Conservation (phyloP, 2,888 invertebrate genomes). For the Conus canariensis region DNA sequence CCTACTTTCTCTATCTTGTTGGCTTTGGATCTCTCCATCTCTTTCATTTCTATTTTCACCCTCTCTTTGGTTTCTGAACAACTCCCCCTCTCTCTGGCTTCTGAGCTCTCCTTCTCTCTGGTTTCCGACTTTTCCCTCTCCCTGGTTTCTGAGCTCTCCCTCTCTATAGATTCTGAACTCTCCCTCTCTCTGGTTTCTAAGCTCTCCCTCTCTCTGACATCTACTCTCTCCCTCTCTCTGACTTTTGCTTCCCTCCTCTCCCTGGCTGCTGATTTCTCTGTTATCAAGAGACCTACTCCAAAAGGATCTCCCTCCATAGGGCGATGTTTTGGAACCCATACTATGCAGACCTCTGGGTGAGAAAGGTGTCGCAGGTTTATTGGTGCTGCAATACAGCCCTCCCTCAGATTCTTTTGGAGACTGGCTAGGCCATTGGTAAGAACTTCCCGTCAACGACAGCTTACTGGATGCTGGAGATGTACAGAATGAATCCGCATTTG, state of each 20-base stretch:
- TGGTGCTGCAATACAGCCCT: not conserved
- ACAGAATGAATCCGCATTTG: not conserved
- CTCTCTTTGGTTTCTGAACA: not conserved
- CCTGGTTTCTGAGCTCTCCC: not conserved
- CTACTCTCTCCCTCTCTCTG: not conserved
- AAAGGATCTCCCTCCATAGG: not conserved
- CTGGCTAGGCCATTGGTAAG: not conserved
- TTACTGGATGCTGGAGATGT: not conserved
- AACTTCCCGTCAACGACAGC: not conserved
- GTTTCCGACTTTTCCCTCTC: not conserved
- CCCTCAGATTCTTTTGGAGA: not conserved
- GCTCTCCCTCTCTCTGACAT: too few relatives aligned
- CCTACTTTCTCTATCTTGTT: not conserved
- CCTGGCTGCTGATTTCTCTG: not conserved
- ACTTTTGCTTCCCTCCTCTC: not conserved
- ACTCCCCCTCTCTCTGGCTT: not conserved
- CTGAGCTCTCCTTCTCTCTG: too few relatives aligned
- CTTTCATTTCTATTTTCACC: not conserved
- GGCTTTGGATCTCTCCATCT: not conserved
- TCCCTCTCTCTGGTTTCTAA: not conserved
- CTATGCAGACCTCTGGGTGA: not conserved
- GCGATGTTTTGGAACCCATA: not conserved
- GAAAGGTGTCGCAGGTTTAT: not conserved
- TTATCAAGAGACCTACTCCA: not conserved
- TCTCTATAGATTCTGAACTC: too few relatives aligned